Evolutionary conservation across 1,140 invertebrate genomes (phyloP), one percentile per base, ranked within the genome.

Genomic region (Pseudomyrmex gracilis): DNA sequence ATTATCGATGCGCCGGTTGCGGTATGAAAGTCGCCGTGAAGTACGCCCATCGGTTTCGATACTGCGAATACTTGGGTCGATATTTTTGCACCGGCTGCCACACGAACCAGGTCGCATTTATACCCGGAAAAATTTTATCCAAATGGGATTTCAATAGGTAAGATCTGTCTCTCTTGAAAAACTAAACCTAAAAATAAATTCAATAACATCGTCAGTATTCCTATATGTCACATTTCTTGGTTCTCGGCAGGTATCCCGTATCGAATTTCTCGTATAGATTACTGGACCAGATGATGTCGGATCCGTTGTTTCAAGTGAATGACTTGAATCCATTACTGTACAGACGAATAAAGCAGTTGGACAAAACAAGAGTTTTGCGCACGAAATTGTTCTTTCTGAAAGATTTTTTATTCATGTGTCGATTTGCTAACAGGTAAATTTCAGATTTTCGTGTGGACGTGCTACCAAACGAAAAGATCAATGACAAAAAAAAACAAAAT

Each of bases 1-100:
- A 97, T 89, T 97, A 97, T 86, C 94, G 97, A 43, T 98, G 98
- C 94, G 97, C 97, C 68, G 98, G 98, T 12, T 98, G 98, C 95
- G 97, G 98, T 0, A 97, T 97, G 94, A 96, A 96, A 88, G 97
- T 98, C 10, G 96, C 97, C 2, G 93, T 95, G 83, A 96, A 96
- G 74, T 97, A 97, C 90, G 95, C 96, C 10, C 95, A 96, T 24
- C 95, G 96, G 87, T 97, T 97, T 93, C 95, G 97, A 9, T 98
- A 97, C 90, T 98, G 98, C 92, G 96, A 97, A 90, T 98, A 98
- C 92, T 94, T 98, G 63, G 97, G 97, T 15, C 96, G 97, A 89
- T 98, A 97, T 93, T 98, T 98, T 93, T 98, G 98, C 92, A 98
- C 97, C 7, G 97, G 97, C 47, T 98, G 98, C 92, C 98, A 98